Conservation (phyloP, 1,140 invertebrate species). For the Periplaneta americana region DNA sequence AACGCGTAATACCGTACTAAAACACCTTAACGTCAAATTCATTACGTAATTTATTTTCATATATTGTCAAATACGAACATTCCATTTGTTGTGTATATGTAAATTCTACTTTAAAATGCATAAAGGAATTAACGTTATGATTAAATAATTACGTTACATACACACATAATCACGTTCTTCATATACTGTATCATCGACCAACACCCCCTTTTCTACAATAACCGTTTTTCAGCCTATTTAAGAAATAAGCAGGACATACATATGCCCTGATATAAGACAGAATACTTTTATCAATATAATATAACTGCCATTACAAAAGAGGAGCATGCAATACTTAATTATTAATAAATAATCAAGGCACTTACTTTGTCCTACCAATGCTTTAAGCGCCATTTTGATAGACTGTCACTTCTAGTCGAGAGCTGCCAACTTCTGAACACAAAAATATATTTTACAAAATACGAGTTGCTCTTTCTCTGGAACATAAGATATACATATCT, state of each 20-base stretch:
- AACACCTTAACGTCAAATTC: background rate
- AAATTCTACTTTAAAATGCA: background rate
- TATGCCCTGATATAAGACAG: background rate
- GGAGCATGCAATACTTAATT: background rate
- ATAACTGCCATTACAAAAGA: background rate
- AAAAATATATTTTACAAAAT: too few species aligned
- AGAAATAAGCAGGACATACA: background rate
- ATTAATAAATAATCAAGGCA: slow-evolving; percentile 24
- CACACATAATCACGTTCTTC: background rate
- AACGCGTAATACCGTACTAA: too few species aligned
- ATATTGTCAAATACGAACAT: background rate
- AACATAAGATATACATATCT: too few species aligned
- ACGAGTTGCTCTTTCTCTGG: too few species aligned
- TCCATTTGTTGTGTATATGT: background rate
- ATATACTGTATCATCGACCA: background rate
- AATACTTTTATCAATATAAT: background rate
- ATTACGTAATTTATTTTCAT: background rate
- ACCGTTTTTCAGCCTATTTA: background rate
- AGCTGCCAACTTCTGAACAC: too few species aligned
- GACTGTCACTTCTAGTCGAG: background rate
- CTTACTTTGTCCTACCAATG: slow-evolving; percentile 61
- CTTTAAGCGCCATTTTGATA: slow-evolving; percentile 58
- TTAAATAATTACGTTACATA: background rate
- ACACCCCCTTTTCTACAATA: background rate
- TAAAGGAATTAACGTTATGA: background rate